Base-by-base conservation (phyloP, 2,113 vertebrate genomes). In the Cacatua alba region DNA sequence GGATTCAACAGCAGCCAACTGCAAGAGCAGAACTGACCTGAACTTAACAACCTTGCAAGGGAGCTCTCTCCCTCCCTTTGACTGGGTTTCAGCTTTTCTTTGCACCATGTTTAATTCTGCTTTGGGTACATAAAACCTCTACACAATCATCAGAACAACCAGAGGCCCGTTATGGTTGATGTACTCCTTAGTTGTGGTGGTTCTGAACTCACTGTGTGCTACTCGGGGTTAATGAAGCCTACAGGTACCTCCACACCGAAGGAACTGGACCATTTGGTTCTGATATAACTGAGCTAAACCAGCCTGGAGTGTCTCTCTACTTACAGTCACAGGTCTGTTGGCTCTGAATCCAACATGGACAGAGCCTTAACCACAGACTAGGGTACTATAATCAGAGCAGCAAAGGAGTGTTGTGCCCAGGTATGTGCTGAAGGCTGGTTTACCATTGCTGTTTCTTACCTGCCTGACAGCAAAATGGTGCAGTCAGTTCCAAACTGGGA, bases 71-170 rank as follows among this genome's bases (percentile, higher is more conserved):
- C 41, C 57, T 59, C n/a, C 23, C 6, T 24, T 63, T 16, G 14
- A 43, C 57, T 3, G 3, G 26, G 9, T 43, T 83, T 83, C 52
- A 72, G 53, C 55, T 74, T 43, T 76, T 41, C 60, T 59, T 53
- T 68, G 64, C 71, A 48, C 24, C 51, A 37, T 0, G 3, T 43
- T n/a, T 26, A 53, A 59, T 57, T 21, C 26, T 1, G 4, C 25
- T 78, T 29, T 19, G 41, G 17, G 37, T 19, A 19, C 0, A 0
- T 1, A 33, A 37, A 75, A 35, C 17, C 72, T 78, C 57, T 44
- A 8, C 21, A 13, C 8, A 49, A 44, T 19, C 55, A 26, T 1
- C 46, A 75, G 64, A 51, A 72, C 57, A 7, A 59, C 33, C 57
- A 59, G 13, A 59, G 53, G 41, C 31, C 72, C 0, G 4, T 39